These are phyloP conservation scores for Nannospalax galili DNA, from an alignment of 2,113 vertebrate species.

Conservation along the genomic window DNA sequence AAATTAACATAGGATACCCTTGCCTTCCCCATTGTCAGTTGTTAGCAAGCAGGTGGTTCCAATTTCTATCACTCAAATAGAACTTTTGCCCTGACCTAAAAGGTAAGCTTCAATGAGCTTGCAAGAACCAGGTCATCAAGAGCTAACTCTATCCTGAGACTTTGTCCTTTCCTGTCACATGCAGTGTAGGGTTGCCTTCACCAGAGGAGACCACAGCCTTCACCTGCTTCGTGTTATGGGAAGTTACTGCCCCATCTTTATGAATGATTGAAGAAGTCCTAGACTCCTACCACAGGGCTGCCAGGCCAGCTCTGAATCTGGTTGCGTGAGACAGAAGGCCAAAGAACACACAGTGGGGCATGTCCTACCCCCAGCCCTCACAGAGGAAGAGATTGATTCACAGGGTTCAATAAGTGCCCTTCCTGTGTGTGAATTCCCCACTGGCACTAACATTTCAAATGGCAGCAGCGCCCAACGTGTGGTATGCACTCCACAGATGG, in stretches of 20 bases:
- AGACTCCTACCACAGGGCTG: fast-evolving
- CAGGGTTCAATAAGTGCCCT: neutral
- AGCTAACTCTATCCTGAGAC: too few relatives aligned
- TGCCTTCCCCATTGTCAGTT: neutral
- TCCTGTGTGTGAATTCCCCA: neutral
- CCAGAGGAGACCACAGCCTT: too few relatives aligned
- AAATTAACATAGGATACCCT: fast-evolving
- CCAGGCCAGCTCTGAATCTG: neutral
- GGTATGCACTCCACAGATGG: fast-evolving
- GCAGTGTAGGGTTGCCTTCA: too few relatives aligned
- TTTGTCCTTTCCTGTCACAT: neutral
- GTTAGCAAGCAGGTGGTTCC: neutral
- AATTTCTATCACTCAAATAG: neutral
- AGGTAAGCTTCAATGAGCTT: neutral
- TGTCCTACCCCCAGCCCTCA: too few relatives aligned
- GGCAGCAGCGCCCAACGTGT: fast-evolving
- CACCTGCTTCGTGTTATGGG: too few relatives aligned
- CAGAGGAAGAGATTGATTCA: neutral
- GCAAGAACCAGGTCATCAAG: neutral
- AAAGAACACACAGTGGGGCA: neutral
- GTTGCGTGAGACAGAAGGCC: neutral
- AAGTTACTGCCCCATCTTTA: neutral
- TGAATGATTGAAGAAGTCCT: neutral
- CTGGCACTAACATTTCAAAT: too few relatives aligned
- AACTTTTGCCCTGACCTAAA: neutral